Base-by-base conservation (phyloP, 2,888 invertebrate species). In the Caenorhabditis virilis region DNA sequence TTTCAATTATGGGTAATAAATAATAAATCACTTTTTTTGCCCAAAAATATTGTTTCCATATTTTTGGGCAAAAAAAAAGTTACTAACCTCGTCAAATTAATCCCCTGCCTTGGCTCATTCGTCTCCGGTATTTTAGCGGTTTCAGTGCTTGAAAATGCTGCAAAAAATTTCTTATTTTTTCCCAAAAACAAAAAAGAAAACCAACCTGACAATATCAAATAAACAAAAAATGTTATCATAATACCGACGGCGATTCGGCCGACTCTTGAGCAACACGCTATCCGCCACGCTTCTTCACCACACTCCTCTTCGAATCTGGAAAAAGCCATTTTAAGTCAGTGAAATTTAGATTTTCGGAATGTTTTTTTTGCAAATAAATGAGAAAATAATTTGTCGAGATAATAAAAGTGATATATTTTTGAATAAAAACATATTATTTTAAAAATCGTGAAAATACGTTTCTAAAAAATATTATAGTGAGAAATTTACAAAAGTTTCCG, bases 221-320 rank as follows among this genome's bases (percentile, higher is more conserved):
- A 69, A 16, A 69, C 16, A 16, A 69, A 20, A 7, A 72, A 33
- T 23, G 70, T 55, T 25, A 48, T 41, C 53, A 65, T 57, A 27
- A 69, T 43, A 20, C 58, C 18, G 20, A 72, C 39, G 52, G 60
- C 56, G 42, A 66, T 50, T 50, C 71, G 67, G 16, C 74, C 74
- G 43, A 69, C 68, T 43, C 71, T 54, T n/a, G 72, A 72, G 46
- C 58, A 74, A 52, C 55, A 72, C 38, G 54, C 64, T 49, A 67
- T 58, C 49, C 65, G 51, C 65, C 65, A 65, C 55, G 65, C 65
- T 48, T 65, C 65, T 43, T 56, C 54, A 35, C 65, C 65, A 41
- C 65, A 65, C 59, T 65, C 60, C 39, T 65, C 45, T 53, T 65
- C 65, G 43, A 56, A 67, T 30, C 62, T 61, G 52, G 15, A 59